A percentile compares a stretch with the other conserved stretches of the same genome.
Evolutionary conservation across 2,113 vertebrate genomes (phyloP).

Genomic region (Elgaria multicarinata): DNA sequence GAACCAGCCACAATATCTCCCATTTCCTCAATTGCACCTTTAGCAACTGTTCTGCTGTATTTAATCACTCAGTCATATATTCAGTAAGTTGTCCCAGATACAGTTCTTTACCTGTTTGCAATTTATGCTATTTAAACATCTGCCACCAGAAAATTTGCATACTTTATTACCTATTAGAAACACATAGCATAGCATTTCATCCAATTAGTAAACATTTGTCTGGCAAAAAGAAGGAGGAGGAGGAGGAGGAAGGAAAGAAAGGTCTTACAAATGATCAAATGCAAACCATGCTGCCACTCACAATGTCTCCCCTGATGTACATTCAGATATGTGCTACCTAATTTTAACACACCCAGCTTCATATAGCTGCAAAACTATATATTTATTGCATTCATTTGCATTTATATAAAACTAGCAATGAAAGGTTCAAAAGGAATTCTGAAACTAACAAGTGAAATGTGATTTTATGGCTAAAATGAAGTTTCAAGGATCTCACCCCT

Average conservation of each 20-base stretch:
- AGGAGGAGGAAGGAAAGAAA: background rate
- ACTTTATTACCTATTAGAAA: constrained; percentile 22
- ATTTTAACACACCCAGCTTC: background rate
- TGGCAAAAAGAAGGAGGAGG: too few relatives aligned
- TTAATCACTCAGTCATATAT: background rate
- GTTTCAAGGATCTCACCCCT: background rate
- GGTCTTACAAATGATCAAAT: constrained; percentile 22
- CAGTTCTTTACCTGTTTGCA: background rate
- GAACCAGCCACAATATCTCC: background rate
- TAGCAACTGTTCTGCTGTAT: background rate
- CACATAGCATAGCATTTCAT: background rate
- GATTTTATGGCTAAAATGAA: background rate
- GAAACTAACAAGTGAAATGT: background rate
- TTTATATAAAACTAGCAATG: background rate
- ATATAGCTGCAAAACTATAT: too few relatives aligned
- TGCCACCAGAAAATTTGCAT: constrained; percentile 8
- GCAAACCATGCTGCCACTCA: background rate
- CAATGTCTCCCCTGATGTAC: background rate
- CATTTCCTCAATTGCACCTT: background rate
- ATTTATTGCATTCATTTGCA: too few relatives aligned
- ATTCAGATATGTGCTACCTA: background rate
- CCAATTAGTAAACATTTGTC: constrained; percentile 3
- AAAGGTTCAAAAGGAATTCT: background rate
- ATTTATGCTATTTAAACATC: constrained; percentile 18
- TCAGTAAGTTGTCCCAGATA: background rate